These are phyloP conservation scores for Casuarius casuarius DNA, from an alignment of 2,113 vertebrate species.

Conservation along the genomic window DNA sequence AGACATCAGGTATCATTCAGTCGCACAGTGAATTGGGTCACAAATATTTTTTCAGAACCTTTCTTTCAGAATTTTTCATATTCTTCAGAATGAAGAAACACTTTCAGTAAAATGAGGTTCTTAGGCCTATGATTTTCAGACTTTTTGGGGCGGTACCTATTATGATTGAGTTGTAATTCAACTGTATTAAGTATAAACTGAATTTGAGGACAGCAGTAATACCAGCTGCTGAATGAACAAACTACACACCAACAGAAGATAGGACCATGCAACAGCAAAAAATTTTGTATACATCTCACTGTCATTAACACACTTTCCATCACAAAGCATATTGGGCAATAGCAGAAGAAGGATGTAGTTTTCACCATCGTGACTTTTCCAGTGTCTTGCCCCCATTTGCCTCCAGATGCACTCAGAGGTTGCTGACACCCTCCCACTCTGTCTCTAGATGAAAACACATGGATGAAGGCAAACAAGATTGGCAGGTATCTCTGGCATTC, in stretches of 20 bases:
- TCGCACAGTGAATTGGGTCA: background rate
- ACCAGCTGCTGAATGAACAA: background rate
- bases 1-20: background rate
- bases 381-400: background rate
- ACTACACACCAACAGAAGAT: background rate
- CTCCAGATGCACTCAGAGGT: background rate
- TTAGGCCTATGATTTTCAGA: background rate
- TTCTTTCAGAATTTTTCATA: background rate
- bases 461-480: background rate
- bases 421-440: background rate
- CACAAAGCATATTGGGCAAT: background rate
- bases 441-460: background rate
- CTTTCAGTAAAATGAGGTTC: background rate
- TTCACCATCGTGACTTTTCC: background rate
- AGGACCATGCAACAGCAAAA: rapidly evolving
- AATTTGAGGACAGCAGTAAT: background rate
- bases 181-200: background rate
- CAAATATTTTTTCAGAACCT: background rate
- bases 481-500: background rate
- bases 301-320: background rate
- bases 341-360: background rate
- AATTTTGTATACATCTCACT: background rate
- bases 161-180: background rate
- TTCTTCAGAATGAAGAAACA: background rate
- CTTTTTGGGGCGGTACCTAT: background rate